Percentiles rank a stretch among this genome's conserved stretches.
These are phyloP conservation scores for Podotricha telesiphe DNA, from an alignment of 2,888 invertebrate species.

Conservation along the genomic window DNA sequence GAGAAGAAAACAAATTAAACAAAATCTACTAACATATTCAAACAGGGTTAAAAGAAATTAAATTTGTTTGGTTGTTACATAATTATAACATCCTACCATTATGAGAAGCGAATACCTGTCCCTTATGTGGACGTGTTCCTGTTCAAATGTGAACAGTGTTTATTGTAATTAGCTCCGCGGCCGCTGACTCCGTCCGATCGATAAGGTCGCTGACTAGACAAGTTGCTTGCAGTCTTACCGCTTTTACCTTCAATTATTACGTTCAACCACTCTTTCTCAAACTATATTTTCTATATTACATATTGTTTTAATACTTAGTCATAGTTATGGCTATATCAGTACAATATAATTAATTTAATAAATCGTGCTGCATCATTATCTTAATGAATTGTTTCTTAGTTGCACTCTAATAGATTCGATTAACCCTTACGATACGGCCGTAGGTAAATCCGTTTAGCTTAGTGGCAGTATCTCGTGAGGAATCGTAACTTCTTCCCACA, in stretches of 20 bases:
- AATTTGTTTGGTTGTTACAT: conserved; percentile 58
- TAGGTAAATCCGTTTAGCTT: conserved; percentile 61
- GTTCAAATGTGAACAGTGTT: conserved; percentile 72
- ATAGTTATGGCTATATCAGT: neutral
- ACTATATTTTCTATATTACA: conserved; percentile 13
- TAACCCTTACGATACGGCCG: conserved; percentile 56
- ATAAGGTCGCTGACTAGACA: conserved; percentile 52
- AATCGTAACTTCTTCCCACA: conserved; percentile 82
- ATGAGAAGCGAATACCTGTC: conserved; percentile 58
- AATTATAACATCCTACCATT: conserved; percentile 57
- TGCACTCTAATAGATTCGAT: conserved; percentile 72
- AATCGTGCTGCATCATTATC: conserved; percentile 52
- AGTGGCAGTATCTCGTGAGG: conserved; percentile 69
- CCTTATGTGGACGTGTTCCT: conserved; percentile 58
- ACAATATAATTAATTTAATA: conserved; percentile 43
- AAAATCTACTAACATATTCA: neutral
- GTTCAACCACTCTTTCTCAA: conserved; percentile 27
- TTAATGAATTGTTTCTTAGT: conserved; percentile 66
- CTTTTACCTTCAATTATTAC: conserved; percentile 39
- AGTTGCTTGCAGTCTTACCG: conserved; percentile 32
- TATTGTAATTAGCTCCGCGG: conserved; percentile 75
- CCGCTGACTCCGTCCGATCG: conserved; percentile 60
- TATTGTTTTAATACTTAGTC: neutral
- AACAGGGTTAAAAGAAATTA: neutral
- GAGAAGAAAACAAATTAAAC: neutral